These are phyloP conservation scores for Dasypus novemcinctus DNA, from an alignment of 2,113 vertebrate species.

Conservation along the genomic window DNA sequence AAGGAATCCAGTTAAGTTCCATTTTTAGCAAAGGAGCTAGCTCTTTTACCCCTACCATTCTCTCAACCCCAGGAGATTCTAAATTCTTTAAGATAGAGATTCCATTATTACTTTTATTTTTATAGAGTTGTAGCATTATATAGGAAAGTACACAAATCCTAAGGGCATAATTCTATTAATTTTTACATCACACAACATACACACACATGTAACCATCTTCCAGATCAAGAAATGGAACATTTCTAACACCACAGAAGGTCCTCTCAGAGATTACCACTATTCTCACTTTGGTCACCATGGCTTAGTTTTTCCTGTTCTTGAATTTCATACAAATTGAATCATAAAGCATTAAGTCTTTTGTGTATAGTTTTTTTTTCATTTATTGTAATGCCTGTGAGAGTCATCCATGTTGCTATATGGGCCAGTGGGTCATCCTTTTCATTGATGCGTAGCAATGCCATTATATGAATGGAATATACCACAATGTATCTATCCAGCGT, in stretches of 20 bases:
- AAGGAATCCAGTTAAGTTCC: not conserved
- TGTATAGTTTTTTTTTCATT: slow-evolving; percentile 9
- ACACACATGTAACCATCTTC: not conserved
- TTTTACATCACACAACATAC: not conserved
- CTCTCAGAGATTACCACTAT: not conserved
- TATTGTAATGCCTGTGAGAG: slow-evolving; percentile 1
- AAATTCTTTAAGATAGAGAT: slow-evolving; percentile 2
- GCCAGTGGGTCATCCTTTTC: not conserved
- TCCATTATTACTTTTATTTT: not conserved
- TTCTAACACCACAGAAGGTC: not conserved
- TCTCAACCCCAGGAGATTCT: not conserved
- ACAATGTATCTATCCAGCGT: not conserved
- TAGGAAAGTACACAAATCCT: slow-evolving; percentile 28
- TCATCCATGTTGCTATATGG: not conserved
- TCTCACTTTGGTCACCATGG: not conserved
- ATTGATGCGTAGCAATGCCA: not conserved
- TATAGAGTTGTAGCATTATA: slow-evolving; percentile 28
- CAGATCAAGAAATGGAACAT: slow-evolving; percentile 46
- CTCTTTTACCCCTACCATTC: not conserved
- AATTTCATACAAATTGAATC: not conserved
- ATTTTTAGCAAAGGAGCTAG: slow-evolving; percentile 1
- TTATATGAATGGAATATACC: not conserved
- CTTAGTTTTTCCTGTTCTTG: slow-evolving; percentile 8
- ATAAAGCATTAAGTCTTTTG: not conserved
- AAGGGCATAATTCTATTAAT: not conserved